These are phyloP conservation scores for Drosophila pruinosa DNA, from an alignment of 1,140 invertebrate genomes.

Conservation along the genomic window DNA sequence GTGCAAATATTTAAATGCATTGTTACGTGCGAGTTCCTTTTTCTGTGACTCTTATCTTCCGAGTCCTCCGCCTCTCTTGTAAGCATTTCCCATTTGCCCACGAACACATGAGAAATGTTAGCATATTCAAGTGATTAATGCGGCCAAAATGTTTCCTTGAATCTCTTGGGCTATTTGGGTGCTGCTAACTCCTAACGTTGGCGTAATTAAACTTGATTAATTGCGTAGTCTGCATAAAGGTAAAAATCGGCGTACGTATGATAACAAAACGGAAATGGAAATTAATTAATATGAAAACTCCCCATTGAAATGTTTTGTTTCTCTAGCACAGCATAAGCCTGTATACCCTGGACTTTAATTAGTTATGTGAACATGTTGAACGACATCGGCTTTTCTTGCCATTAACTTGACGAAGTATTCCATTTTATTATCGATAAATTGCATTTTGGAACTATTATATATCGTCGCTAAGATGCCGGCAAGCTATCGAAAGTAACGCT, in stretches of 20 bases:
- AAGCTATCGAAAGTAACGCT: no score
- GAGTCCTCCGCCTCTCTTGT: background rate
- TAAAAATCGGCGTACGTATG: slow-evolving; percentile 73
- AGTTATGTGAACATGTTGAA: background rate
- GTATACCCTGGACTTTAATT: slow-evolving; percentile 6
- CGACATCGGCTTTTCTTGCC: no score
- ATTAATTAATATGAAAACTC: slow-evolving; percentile 70
- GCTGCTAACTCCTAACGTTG: slow-evolving; percentile 27
- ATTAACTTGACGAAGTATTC: background rate
- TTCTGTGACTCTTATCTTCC: slow-evolving; percentile 51
- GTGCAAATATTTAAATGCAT: slow-evolving; percentile 73
- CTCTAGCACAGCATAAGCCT: background rate
- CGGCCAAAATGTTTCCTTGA: slow-evolving; percentile 47
- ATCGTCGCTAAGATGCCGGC: no score
- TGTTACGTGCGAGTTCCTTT: slow-evolving; percentile 63
- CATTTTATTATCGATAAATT: background rate
- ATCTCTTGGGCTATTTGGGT: slow-evolving; percentile 19
- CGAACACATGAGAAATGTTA: slow-evolving; percentile 66
- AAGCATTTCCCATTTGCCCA: background rate
- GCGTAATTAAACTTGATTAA: slow-evolving; percentile 80
- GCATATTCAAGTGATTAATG: slow-evolving; percentile 78
- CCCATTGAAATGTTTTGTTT: slow-evolving; percentile 29
- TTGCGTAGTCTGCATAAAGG: slow-evolving; percentile 75
- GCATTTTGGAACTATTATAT: no score
- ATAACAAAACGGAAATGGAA: slow-evolving; percentile 79